Conservation (phyloP, 2,113 vertebrate genomes). For the Hemibates koningsi region DNA sequence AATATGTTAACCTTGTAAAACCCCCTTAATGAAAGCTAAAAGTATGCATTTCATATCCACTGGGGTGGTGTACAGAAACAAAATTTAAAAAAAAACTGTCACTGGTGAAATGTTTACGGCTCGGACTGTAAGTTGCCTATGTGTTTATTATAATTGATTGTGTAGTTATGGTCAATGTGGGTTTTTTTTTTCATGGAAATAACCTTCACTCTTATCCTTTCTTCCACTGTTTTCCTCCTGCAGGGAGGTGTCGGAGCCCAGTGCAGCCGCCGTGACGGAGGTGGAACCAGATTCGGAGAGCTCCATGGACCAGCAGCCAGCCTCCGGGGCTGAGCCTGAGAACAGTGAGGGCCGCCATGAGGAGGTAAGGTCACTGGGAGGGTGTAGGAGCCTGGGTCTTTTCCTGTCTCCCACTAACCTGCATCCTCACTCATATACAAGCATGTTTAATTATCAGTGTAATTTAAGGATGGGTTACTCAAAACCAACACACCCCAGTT, state of each 20-base stretch:
- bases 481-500: constrained; percentile 30
- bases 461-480: not conserved
- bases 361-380: constrained; percentile 70
- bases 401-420: constrained; percentile 38
- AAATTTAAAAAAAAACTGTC: not conserved
- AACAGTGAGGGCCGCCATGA: constrained; percentile 61
- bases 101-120: not conserved
- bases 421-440: constrained; percentile 31
- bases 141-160: not conserved
- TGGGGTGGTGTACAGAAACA: not conserved
- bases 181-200: not conserved
- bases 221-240: not conserved
- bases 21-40: not conserved
- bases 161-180: not conserved
- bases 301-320: constrained; percentile 58
- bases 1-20: not conserved
- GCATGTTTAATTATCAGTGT: constrained; percentile 25
- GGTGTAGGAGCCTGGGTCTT: not conserved
- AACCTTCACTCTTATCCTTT: not conserved
- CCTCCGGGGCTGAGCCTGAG: constrained; percentile 57
- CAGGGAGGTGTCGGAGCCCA: constrained; percentile 73
- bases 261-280: constrained; percentile 64
- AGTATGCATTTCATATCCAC: not conserved
- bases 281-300: constrained; percentile 63
- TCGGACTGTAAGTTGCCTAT: not conserved